Conservation (phyloP, 2,797 vertebrate species). For the Pangasius krempfi region DNA sequence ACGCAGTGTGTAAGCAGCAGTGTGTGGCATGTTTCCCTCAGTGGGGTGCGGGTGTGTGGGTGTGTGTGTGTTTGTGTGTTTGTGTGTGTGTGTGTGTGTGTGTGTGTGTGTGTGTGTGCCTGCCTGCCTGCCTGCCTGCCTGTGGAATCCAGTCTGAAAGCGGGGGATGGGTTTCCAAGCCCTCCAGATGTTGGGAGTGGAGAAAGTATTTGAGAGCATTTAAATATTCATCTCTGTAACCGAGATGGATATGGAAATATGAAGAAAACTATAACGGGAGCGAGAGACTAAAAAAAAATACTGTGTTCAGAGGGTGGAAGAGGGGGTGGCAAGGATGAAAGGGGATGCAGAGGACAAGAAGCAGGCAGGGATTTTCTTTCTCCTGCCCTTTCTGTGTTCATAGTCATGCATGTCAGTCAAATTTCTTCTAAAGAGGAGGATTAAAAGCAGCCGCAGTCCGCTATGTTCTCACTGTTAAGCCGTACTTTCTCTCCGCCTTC, state of each 20-base stretch:
- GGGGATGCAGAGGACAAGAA: background rate
- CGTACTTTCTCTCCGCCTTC: background rate
- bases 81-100: conserved; percentile 25
- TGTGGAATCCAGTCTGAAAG: conserved; percentile 40
- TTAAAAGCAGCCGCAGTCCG: background rate
- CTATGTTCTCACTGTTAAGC: background rate
- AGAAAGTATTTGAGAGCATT: conserved; percentile 44
- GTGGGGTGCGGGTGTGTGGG: conserved; percentile 16
- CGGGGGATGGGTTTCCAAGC: conserved; percentile 50
- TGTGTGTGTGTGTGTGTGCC: conserved; percentile 12
- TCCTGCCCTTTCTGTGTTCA: background rate
- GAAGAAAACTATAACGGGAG: background rate
- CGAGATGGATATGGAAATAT: conserved; percentile 30
- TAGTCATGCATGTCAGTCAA: background rate
- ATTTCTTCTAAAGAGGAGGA: background rate
- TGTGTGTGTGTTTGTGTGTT: background rate
- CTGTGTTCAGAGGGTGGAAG: background rate
- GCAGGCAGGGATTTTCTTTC: background rate
- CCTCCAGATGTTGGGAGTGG: conserved; percentile 56
- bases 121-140: background rate
- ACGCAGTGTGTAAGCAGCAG: conserved; percentile 2
- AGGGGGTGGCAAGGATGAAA: background rate
- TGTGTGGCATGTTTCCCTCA: conserved; percentile 28
- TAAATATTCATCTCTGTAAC: conserved; percentile 28
- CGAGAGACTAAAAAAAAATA: background rate